Conservation (phyloP, 2,113 vertebrate species). For the Verasper variegatus region DNA sequence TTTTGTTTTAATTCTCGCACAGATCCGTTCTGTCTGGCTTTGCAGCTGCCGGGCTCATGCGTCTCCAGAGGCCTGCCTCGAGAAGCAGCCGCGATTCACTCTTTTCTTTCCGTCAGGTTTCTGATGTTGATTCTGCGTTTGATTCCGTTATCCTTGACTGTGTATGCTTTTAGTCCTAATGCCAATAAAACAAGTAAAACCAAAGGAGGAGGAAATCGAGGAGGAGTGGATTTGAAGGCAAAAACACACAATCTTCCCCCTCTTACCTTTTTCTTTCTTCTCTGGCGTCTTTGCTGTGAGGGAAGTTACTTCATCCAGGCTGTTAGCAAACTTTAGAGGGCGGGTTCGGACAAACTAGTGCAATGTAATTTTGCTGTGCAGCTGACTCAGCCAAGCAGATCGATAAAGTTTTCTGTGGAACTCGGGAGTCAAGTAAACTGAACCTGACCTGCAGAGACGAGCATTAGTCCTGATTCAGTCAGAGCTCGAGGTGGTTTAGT, state of each 20-base stretch:
- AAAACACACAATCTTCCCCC: too few relatives aligned
- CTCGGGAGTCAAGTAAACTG: constrained; percentile 13
- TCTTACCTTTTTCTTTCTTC: background rate
- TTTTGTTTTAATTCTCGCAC: constrained; percentile 59
- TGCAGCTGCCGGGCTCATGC: constrained; percentile 40
- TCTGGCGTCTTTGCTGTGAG: constrained; percentile 12
- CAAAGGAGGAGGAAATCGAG: constrained; percentile 55
- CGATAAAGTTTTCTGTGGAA: constrained; percentile 25
- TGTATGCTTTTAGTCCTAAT: constrained; percentile 48
- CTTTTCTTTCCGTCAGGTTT: constrained; percentile 30
- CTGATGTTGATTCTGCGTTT: constrained; percentile 59
- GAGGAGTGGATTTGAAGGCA: constrained; percentile 35
- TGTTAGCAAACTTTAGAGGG: constrained; percentile 10
- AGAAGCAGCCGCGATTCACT: constrained; percentile 46
- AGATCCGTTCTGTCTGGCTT: constrained; percentile 52
- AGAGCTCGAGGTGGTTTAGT: background rate
- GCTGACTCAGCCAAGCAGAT: constrained; percentile 42
- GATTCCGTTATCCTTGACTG: constrained; percentile 54
- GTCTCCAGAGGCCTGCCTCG: constrained; percentile 57
- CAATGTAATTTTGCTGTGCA: constrained; percentile 31
- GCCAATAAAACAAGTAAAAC: constrained; percentile 35
- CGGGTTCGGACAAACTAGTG: constrained; percentile 4
- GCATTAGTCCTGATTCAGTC: background rate
- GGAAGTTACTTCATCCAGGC: constrained; percentile 3
- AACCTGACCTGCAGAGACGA: constrained; percentile 20